Evolutionary conservation across 2,113 vertebrate species (phyloP), one percentile per base, ranked within the genome.

Genomic region (Eleginops maclovinus): DNA sequence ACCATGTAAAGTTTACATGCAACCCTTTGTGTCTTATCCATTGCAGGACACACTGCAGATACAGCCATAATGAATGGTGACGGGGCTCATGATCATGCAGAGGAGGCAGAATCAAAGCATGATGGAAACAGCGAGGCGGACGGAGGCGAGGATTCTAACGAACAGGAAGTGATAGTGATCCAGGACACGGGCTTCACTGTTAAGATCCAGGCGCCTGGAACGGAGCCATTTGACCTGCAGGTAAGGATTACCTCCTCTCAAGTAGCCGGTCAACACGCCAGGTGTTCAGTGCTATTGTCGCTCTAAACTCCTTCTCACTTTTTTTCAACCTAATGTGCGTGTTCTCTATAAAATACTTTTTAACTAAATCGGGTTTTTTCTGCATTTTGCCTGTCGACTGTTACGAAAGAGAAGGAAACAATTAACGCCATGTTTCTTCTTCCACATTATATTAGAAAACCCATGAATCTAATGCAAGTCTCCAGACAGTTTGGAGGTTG

Each of bases 111-210:
- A 14, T 78, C 85, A 0, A 94, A 95, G 43, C 96, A 96, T 88
- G 96, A 97, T 0, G 96, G 94, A 26, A 93, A 93, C 0, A 89
- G 94, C 3, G 96, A 97, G 64, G 43, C 84, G 0, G 97, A 97
- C 1, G 88, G 89, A 0, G 93, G 90, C 9, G 98, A 99, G 0
- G 97, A 98, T 7, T 93, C 95, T 5, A 96, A 96, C 0, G 98
- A 99, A 81, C 98, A 99, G 92, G 98, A 99, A 88, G 98, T 99
- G 87, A 99, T 99, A 5, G 98, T 99, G 82, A 99, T 99, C 83
- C 98, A 99, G 94, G 98, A 99, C 91, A 99, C 98, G 0, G 98
- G 98, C 75, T 99, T 99, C 87, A 98, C 96, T 0, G 97, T 99
- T 74, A 99, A 98, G 95, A 97, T 99, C 87, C 96, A 97, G 72